phyloP scores from a whole-genome alignment of 1,140 invertebrate genomes.

The Lepidurus arcticus region DNA sequence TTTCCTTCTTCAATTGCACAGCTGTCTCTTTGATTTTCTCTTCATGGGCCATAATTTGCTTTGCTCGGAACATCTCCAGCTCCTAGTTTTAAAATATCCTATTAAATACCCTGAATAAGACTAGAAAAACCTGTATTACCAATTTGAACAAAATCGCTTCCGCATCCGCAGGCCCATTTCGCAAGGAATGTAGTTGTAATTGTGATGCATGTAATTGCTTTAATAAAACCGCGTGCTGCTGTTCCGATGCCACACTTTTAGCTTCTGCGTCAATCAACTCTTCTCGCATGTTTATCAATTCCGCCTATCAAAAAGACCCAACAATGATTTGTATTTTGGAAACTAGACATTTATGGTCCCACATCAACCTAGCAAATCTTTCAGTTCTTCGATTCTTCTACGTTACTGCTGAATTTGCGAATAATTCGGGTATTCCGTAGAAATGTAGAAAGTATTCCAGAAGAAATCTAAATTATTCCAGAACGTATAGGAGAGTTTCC shows the following conservation, averaged over 20 bases:
- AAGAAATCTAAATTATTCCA: too few relatives aligned
- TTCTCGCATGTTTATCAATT: slow-evolving; percentile 62
- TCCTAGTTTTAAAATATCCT: slow-evolving; percentile 37
- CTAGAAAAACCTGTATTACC: neutral
- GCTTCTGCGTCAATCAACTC: slow-evolving; percentile 61
- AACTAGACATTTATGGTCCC: too few relatives aligned
- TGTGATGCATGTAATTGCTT: slow-evolving; percentile 58
- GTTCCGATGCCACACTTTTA: slow-evolving; percentile 52
- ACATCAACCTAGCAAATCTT: too few relatives aligned
- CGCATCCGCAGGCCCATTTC: neutral
- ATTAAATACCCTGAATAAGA: neutral
- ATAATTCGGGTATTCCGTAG: too few relatives aligned
- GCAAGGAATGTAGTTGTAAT: slow-evolving; percentile 46
- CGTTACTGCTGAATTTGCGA: too few relatives aligned
- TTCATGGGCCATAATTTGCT: slow-evolving; percentile 43
- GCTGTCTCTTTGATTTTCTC: slow-evolving; percentile 56
- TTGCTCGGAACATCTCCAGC: slow-evolving; percentile 45
- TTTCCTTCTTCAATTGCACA: slow-evolving; percentile 61
- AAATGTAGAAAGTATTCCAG: too few relatives aligned
- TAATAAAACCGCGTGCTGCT: slow-evolving; percentile 57
- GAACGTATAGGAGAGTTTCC: too few relatives aligned
- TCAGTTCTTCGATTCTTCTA: too few relatives aligned
- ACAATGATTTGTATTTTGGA: too few relatives aligned
- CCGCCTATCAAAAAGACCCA: slow-evolving; percentile 54
- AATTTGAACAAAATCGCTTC: slow-evolving; percentile 24